Evolutionary conservation across 2,797 vertebrate genomes (phyloP).

Genomic region (Sebastes iracundus): DNA sequence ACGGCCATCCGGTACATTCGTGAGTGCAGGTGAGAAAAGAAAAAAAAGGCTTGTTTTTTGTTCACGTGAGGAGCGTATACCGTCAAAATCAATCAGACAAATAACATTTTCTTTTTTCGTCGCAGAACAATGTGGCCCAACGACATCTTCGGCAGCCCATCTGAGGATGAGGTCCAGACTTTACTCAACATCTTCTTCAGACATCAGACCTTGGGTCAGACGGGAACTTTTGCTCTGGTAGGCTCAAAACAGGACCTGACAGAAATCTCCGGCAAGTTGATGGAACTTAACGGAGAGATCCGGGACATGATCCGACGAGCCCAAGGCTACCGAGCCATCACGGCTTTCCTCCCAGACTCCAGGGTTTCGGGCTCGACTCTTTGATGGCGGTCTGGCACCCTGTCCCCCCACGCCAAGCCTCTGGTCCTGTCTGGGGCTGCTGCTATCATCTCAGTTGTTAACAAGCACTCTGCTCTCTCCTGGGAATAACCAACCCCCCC

Average conservation of each 20-base stretch:
- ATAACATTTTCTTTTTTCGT: neutral
- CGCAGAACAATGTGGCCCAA: slow-evolving; percentile 93
- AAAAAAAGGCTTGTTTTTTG: neutral
- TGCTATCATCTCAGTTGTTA: slow-evolving; percentile 66
- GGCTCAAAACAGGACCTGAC: slow-evolving; percentile 95
- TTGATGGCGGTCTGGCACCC: slow-evolving; percentile 80
- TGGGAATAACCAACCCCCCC: slow-evolving; percentile 73
- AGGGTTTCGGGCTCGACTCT: slow-evolving; percentile 92
- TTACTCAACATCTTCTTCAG: slow-evolving; percentile 97
- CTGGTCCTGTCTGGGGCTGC: slow-evolving; percentile 55
- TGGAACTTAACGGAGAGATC: slow-evolving; percentile 95
- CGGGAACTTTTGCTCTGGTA: slow-evolving; percentile 96
- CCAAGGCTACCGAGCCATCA: slow-evolving; percentile 90
- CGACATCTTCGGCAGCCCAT: slow-evolving; percentile 94
- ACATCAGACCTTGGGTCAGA: slow-evolving; percentile 96
- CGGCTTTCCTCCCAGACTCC: slow-evolving; percentile 93
- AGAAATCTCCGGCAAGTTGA: slow-evolving; percentile 91
- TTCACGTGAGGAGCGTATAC: neutral
- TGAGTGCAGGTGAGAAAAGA: slow-evolving; percentile 91
- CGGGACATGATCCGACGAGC: slow-evolving; percentile 93
- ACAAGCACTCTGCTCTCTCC: slow-evolving; percentile 66
- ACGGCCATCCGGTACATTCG: slow-evolving; percentile 89
- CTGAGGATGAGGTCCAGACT: slow-evolving; percentile 95
- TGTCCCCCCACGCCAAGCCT: slow-evolving; percentile 37
- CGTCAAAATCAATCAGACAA: neutral